phyloP scores from a whole-genome alignment of 2,113 vertebrate species.

The Xiphorhynchus elegans region DNA sequence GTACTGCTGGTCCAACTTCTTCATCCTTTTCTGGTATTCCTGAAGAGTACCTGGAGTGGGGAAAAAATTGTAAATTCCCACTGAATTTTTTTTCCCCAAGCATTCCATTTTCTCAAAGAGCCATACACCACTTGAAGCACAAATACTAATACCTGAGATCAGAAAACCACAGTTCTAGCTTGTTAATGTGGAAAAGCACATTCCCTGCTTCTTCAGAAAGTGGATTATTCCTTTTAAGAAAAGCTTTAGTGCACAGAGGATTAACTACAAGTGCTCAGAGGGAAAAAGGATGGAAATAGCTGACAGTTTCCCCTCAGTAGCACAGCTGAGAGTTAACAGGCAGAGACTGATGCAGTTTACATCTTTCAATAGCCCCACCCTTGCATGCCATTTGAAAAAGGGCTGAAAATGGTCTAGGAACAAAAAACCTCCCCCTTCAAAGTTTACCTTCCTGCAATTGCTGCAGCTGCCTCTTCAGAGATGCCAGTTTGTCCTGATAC shows the following conservation, averaged over 20 bases:
- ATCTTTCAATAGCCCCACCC: background rate
- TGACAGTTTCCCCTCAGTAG: background rate
- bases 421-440: background rate
- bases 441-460: conserved; percentile 93
- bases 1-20: conserved; percentile 97
- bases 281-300: background rate
- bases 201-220: background rate
- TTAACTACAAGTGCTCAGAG: background rate
- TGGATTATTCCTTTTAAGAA: background rate
- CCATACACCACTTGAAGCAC: background rate
- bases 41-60: conserved; percentile 87
- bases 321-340: background rate
- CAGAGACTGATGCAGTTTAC: background rate
- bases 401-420: background rate
- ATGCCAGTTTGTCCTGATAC: conserved; percentile 98
- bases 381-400: background rate
- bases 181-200: background rate
- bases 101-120: background rate
- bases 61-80: background rate
- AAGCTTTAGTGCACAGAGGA: background rate
- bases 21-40: conserved; percentile 99
- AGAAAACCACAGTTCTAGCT: background rate
- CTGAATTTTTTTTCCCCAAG: accelerated
- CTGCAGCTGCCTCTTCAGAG: conserved; percentile 92
- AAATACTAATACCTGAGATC: background rate